Evolutionary conservation across 2,113 vertebrate genomes (phyloP), one percentile per base, ranked within the genome.

Genomic region (Sardina pilchardus): DNA sequence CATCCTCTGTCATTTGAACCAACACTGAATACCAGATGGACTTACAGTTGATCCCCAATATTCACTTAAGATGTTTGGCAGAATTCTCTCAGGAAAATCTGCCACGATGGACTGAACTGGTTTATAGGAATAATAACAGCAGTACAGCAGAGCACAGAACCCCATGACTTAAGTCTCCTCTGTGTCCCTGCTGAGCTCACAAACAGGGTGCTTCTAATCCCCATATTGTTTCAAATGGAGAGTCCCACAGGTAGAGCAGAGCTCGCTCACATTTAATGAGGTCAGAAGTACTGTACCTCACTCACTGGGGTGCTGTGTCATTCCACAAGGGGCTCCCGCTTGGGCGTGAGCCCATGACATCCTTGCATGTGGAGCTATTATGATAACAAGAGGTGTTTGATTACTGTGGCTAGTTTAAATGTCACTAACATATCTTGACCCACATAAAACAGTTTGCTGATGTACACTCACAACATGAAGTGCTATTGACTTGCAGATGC

Each of bases 301-400:
- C 24, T 26, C 59, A 67, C 59, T 67, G 59, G 59, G 59, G 24
- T 10, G 4, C 59, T 67, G n/a, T 26, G n/a, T 67, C 24, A 67
- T 53, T 53, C 59, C 59, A 26, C 59, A 24, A 9, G n/a, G 59
- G 59, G 59, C 59, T 67, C 59, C 59, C 59, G 6, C 59, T 24
- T 67, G 24, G 21, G 24, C 26, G 59, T 24, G 7, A 26, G 5
- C 59, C 12, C 88, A 43, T 78, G 86, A 82, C 71, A 87, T 86
- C 87, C 87, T 47, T 83, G 63, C 71, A 87, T 16, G 45, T 16
- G n/a, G 30, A 48, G 45, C 45, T 48, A 26, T 67, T 67, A 26
- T 67, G 24, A 67, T 67, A 67, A 67, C 59, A 67, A 67, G 24
- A 67, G 59, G 6, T 26, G 59, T 67, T 24, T 67, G 24, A 67